Base-by-base conservation (phyloP, 2,888 invertebrate species). In the Gastracanthus pulcherrimus region DNA sequence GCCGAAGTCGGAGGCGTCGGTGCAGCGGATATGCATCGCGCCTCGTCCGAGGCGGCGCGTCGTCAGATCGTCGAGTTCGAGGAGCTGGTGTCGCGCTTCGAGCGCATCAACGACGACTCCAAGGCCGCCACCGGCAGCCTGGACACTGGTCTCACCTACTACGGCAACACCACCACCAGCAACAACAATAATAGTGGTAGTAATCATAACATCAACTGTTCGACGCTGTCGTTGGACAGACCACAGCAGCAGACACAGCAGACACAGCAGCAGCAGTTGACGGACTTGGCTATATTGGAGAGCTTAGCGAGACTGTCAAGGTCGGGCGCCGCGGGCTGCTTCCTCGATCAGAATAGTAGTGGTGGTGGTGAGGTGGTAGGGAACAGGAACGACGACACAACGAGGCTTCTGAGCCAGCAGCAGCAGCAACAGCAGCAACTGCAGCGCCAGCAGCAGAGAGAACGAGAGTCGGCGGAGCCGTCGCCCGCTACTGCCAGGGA, bases 11-110 rank as follows among this genome's bases (percentile, higher is more conserved):
- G n/a, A n/a, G n/a, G n/a, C n/a, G n/a, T n/a, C n/a, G n/a, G n/a
- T n/a, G n/a, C n/a, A n/a, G 81, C 72, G 86, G 87, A 86, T 83
- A 89, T 90, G 90, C 89, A 88, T 87, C 84, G 82, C 72, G 85
- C 60, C 67, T 64, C 51, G 83, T 86, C 87, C 78, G 90, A 91
- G 81, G 87, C 88, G 67, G 86, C 88, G 86, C 89, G 88, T 51
- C 67, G 62, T 80, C 92, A 91, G 86, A 89, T 92, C 84, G 88
- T 89, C 87, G 92, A 92, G 84, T 92, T 92, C 82, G 91, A 92
- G 83, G 92, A 92, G 84, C 87, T 92, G 82, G 89, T 91, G 31
- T 90, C 90, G 81, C 89, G 90, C 23, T 87, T 92, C 76, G 90
- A 90, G 81, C 89, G 90, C 16, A 90, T 91, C n/a, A 89, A 90